A percentile compares a stretch with the other conserved stretches of the same genome.
Evolutionary conservation across 2,113 vertebrate species (phyloP).

Genomic region (Zosterops japonicus): DNA sequence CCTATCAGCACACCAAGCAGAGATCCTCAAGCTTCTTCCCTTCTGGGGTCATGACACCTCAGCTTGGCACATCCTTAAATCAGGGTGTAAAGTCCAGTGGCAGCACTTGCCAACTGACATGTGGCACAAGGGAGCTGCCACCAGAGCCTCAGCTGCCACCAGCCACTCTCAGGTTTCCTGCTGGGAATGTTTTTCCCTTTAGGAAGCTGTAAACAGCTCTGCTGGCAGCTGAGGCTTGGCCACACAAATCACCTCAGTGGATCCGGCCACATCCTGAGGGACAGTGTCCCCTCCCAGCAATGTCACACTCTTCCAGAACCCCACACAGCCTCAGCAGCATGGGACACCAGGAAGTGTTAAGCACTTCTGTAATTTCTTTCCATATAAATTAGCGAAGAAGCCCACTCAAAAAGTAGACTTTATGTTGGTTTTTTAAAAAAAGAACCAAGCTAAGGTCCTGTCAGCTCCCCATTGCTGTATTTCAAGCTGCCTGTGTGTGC

Average conservation of each 20-base stretch:
- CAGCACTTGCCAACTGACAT: not conserved
- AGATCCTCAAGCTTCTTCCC: not conserved
- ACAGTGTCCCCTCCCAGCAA: not conserved
- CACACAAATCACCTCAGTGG: not conserved
- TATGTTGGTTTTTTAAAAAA: not conserved
- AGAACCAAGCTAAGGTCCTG: not conserved
- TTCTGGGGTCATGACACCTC: not conserved
- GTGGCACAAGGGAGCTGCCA: not conserved
- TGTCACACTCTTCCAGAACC: not conserved
- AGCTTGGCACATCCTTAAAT: not conserved
- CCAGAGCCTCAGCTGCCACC: not conserved
- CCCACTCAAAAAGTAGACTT: not conserved
- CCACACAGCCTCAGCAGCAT: too few relatives aligned
- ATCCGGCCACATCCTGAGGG: not conserved
- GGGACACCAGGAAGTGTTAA: accelerated
- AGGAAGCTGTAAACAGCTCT: not conserved
- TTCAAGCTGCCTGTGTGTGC: not conserved
- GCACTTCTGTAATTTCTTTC: not conserved
- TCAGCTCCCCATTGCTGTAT: not conserved
- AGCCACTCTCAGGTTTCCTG: not conserved
- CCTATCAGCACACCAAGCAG: not conserved
- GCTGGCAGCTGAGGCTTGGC: not conserved
- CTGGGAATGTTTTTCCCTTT: not conserved
- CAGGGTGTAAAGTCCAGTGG: not conserved
- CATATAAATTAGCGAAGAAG: not conserved